Conservation (phyloP, 2,113 vertebrate genomes). For the Trematomus loennbergii region DNA sequence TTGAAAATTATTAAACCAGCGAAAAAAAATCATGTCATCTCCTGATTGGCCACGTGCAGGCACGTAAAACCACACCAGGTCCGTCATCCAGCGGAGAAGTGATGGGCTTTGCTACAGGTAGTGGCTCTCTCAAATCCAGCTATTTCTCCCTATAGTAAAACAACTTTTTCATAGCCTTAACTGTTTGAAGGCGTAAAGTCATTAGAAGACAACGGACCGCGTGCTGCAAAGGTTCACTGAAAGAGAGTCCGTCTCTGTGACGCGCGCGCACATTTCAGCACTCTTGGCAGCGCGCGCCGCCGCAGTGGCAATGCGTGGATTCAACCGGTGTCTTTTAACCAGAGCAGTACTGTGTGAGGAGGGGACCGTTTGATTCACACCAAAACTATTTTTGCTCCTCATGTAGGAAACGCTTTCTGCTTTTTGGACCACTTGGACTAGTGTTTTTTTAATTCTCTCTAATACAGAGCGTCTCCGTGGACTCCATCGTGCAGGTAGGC, state of each 20-base stretch:
- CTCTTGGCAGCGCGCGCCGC: conserved; percentile 71
- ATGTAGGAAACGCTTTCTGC: neutral
- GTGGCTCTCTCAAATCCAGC: conserved; percentile 2
- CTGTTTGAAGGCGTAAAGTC: conserved; percentile 6
- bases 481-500: conserved; percentile 55
- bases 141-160: neutral
- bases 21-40: conserved; percentile 4
- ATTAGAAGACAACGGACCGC: neutral
- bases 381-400: conserved; percentile 18
- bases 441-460: neutral
- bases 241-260: conserved; percentile 28
- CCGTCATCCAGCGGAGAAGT: conserved; percentile 18
- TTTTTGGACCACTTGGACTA: conserved; percentile 34
- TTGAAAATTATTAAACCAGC: conserved; percentile 1
- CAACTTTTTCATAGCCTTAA: conserved; percentile 28
- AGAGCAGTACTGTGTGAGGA: conserved; percentile 30
- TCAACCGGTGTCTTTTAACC: conserved; percentile 79
- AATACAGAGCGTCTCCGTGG: conserved; percentile 17
- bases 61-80: conserved; percentile 64
- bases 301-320: conserved; percentile 73
- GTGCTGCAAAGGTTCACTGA: conserved; percentile 8
- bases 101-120: conserved; percentile 41
- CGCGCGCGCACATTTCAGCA: conserved; percentile 68
- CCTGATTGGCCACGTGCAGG: conserved; percentile 62
- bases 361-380: conserved; percentile 2